Conservation (phyloP, 2,113 vertebrate genomes). For the Bostrychus sinensis region DNA sequence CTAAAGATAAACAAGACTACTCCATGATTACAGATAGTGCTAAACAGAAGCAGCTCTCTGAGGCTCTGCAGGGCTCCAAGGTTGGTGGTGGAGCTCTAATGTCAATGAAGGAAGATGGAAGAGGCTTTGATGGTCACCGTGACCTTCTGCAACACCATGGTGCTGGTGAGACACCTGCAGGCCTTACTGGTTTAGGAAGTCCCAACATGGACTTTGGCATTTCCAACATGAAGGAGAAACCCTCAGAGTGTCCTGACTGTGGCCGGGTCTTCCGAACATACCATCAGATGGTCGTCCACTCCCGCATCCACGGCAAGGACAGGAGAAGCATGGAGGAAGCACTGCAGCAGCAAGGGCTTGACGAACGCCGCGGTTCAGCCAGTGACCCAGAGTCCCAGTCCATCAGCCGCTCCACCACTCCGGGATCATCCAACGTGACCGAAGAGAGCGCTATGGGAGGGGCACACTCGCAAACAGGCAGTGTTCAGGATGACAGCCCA, state of each 20-base stretch:
- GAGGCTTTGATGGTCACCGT: constrained; percentile 88
- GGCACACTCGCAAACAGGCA: constrained; percentile 94
- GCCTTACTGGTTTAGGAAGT: constrained; percentile 75
- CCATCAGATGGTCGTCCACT: constrained; percentile 98
- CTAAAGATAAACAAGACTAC: constrained; percentile 96
- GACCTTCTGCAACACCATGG: constrained; percentile 91
- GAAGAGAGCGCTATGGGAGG: constrained; percentile 95
- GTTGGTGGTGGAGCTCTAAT: constrained; percentile 82
- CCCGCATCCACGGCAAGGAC: constrained; percentile 93
- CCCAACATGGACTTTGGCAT: constrained; percentile 90
- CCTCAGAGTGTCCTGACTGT: constrained; percentile 95
- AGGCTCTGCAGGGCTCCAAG: constrained; percentile 89
- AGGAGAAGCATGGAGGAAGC: constrained; percentile 87
- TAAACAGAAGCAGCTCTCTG: constrained; percentile 93
- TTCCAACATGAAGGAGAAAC: constrained; percentile 89
- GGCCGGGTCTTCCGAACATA: constrained; percentile 97
- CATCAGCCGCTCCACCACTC: constrained; percentile 96
- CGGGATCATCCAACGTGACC: constrained; percentile 95
- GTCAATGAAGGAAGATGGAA: constrained; percentile 88
- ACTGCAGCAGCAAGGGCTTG: constrained; percentile 83
- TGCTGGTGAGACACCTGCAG: constrained; percentile 50
- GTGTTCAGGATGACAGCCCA: constrained; percentile 96
- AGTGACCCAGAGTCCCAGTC: constrained; percentile 98
- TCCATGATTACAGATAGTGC: constrained; percentile 89
- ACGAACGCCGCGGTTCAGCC: constrained; percentile 94